Base-by-base conservation (phyloP, 2,797 vertebrate genomes). In the Manis crassicaudata region DNA sequence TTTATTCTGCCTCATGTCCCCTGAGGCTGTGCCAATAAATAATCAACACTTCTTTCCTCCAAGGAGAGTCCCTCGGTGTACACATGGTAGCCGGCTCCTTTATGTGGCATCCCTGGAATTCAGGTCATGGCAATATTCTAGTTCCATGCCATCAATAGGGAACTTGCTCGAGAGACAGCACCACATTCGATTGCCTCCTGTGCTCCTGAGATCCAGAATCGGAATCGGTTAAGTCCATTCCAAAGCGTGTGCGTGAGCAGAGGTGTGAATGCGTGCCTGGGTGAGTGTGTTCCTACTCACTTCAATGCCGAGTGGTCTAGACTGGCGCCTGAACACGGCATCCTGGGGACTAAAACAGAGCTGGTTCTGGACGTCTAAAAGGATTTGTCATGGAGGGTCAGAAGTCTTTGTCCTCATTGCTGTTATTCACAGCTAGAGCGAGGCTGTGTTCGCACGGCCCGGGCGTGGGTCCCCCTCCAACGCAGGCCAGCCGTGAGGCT, bases 41-140 rank as follows among this genome's bases (percentile, higher is more conserved):
- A 84, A 67, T 58, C 87, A 65, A 20, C 17, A 85, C 90, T 85
- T 88, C 72, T 60, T 65, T 95, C 84, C 88, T 88, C 95, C 37
- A 63, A 82, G 52, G 58, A 90, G 75, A 95, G 76, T 32, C 90
- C 65, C 54, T 87, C 79, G 75, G 37, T 60, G 13, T 46, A n/a
- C 40, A 62, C 73, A 95, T 0, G 14, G 43, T 65, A 88, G 16
- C 62, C 56, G 79, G 37, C 13, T 84, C 50, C 50, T 88, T 94
- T 68, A 56, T 75, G 52, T 60, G 88, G 90, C n/a, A 73, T 40
- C 29, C 52, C 46, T 65, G 92, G 82, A 97, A 82, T 89, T 81
- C 83, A 92, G 85, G 75, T 96, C 82, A 73, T 32, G 62, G 52
- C 37, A 82, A 70, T 40, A 68, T 65, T 90, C 17, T 60, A 60